phyloP scores from a whole-genome alignment of 2,797 vertebrate species.

The Momotus momota region DNA sequence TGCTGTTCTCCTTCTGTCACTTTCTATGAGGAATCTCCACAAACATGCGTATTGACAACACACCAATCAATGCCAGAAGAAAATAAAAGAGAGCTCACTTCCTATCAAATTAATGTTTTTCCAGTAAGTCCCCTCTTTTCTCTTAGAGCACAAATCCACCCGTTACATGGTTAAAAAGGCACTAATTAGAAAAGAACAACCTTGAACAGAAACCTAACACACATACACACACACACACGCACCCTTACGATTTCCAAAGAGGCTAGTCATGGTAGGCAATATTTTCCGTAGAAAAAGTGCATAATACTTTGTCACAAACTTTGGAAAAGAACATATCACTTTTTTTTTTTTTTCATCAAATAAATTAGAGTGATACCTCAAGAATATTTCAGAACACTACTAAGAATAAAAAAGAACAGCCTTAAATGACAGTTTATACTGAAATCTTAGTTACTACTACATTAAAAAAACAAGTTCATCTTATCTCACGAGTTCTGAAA shows the following conservation, averaged over 20 bases:
- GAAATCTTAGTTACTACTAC: neutral
- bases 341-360: neutral
- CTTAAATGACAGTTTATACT: neutral
- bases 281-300: neutral
- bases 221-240: too few species aligned
- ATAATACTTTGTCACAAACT: neutral
- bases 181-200: neutral
- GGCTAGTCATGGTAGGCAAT: accelerated
- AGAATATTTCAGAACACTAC: neutral
- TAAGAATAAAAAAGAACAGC: neutral
- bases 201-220: too few species aligned
- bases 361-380: neutral
- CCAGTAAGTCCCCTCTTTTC: neutral
- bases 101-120: neutral
- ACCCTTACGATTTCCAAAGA: neutral
- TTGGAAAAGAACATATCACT: neutral
- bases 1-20: neutral
- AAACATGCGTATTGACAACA: neutral
- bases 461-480: neutral
- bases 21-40: neutral
- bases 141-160: neutral
- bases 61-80: neutral
- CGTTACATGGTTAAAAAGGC: neutral
- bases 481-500: neutral
- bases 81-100: neutral